These are phyloP conservation scores for Caligus rogercresseyi DNA, from an alignment of 1,140 invertebrate genomes.

Conservation along the genomic window DNA sequence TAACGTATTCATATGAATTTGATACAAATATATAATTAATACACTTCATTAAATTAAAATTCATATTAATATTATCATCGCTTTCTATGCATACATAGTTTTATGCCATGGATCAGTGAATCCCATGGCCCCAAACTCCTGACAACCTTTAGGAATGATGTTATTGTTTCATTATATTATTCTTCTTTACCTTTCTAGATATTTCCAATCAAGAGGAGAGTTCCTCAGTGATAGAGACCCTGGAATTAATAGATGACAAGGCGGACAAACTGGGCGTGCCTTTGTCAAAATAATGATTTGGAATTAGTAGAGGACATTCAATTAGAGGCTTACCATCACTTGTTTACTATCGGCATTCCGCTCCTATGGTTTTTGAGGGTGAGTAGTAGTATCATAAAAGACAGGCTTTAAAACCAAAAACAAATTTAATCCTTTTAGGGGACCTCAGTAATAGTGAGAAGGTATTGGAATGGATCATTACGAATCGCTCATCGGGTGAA, in stretches of 20 bases:
- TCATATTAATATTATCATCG: too few relatives aligned
- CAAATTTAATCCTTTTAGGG: slow-evolving; percentile 36
- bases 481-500: slow-evolving; percentile 75
- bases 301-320: slow-evolving; percentile 78
- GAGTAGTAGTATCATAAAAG: slow-evolving; percentile 27
- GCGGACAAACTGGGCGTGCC: slow-evolving; percentile 79
- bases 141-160: too few relatives aligned
- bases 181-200: too few relatives aligned
- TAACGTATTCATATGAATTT: too few relatives aligned
- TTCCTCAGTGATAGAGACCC: slow-evolving; percentile 27
- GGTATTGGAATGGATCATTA: slow-evolving; percentile 77
- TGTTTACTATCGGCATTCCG: slow-evolving; percentile 82
- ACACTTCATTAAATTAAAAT: too few relatives aligned
- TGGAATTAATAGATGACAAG: slow-evolving; percentile 88
- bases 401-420: neutral
- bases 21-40: too few relatives aligned
- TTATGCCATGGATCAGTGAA: too few relatives aligned
- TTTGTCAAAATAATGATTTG: slow-evolving; percentile 87
- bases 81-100: too few relatives aligned
- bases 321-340: slow-evolving; percentile 63
- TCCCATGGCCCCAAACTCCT: too few relatives aligned
- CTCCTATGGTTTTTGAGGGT: slow-evolving; percentile 86
- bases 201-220: slow-evolving; percentile 33
- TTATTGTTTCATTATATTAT: slow-evolving; percentile 31
- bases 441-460: slow-evolving; percentile 76